Base-by-base conservation (phyloP, 2,888 invertebrate genomes). In the Drosophila aldrichi region DNA sequence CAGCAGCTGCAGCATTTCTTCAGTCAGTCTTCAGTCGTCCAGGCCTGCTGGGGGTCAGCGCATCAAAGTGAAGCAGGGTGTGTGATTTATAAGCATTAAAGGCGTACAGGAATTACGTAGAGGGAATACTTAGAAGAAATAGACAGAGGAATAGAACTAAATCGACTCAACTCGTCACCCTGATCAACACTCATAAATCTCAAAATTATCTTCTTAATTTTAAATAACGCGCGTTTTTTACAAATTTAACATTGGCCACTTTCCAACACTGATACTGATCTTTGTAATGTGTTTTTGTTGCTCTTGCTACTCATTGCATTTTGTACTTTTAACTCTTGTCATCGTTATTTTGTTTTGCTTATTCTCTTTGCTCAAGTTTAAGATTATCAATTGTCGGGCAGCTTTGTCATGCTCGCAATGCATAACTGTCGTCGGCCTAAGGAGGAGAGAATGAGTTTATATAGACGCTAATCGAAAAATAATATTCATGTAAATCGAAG, bases 391-490 rank as follows among this genome's bases (percentile, higher is more conserved):
- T 74, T 62, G 55, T 20, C 14, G 55, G 14, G 8, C n/a, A 57
- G 67, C 77, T 41, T 38, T 9, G 58, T 79, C 77, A 77, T 54
- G 79, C 72, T 68, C 38, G 22, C 43, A 22, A 10, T 46, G 67
- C 61, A 54, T n/a, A 43, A 36, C 14, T 20, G 22, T 51, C 40
- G 18, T 22, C 18, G 16, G 9, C 32, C 22, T 40, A 48, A 20
- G 10, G 54, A 61, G 60, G 67, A 41, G 40, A 49, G 25, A 6
- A 25, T 8, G 3, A 16, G 34, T 29, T 72, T 9, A 14, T 32
- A 18, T 18, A 18, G 12, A 7, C 6, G 12, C 12, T 18, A 48
- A 49, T 18, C 48, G 48, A 2, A 12, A 12, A 18, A 18, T 2
- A 7, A 29, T 3, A 32, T 32, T 3, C 18, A 40, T 40, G 8